Conservation (phyloP, 2,888 invertebrate species). For the Ariolimax columbianus region DNA sequence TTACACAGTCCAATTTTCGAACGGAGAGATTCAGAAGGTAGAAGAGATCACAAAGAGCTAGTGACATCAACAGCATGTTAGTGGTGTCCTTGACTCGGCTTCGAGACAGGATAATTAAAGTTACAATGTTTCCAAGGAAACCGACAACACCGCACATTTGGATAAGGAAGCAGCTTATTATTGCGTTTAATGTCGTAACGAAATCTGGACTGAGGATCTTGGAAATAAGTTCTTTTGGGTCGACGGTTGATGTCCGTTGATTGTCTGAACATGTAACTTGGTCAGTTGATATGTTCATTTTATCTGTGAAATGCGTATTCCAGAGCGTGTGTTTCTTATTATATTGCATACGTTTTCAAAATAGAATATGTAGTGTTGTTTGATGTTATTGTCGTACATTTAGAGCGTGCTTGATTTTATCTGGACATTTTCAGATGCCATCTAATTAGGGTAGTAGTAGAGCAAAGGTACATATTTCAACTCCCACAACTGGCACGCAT, state of each 20-base stretch:
- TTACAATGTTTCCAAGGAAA: neutral
- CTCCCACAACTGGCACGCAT: too few species aligned
- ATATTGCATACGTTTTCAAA: too few species aligned
- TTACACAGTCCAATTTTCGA: neutral
- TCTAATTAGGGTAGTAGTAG: too few species aligned
- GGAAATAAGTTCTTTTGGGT: neutral
- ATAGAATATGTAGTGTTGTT: too few species aligned
- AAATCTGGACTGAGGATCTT: neutral
- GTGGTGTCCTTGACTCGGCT: neutral
- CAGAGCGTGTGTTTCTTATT: too few species aligned
- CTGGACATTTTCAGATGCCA: too few species aligned
- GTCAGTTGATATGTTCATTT: too few species aligned
- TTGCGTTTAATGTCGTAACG: neutral
- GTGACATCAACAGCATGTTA: neutral
- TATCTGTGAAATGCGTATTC: too few species aligned
- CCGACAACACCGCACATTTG: neutral
- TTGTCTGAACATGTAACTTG: neutral
- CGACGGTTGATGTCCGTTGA: neutral
- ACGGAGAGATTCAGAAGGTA: neutral
- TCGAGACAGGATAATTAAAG: neutral
- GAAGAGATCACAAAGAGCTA: constrained; percentile 24
- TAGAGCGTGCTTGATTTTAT: too few species aligned
- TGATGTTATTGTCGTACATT: too few species aligned
- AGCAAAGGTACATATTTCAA: too few species aligned
- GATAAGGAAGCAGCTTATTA: constrained; percentile 8